Evolutionary conservation across 23 tunicate genomes (phyloP).

Genomic region (Diplosoma virens): DNA sequence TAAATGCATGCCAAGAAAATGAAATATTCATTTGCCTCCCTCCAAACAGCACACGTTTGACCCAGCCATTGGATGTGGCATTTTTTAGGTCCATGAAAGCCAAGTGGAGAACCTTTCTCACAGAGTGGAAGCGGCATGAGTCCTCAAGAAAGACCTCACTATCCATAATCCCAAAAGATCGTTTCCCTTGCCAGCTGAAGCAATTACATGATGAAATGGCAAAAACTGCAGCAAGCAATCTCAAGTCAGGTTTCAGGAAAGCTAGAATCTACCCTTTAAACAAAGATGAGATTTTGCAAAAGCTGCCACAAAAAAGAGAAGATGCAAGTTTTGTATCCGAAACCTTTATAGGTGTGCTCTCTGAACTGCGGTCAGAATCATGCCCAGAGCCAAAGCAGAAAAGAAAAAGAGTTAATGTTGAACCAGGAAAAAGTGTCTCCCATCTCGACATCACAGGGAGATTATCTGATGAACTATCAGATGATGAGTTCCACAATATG

Average conservation of each 20-base stretch:
- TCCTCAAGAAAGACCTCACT: not conserved
- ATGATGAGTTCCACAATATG: no score
- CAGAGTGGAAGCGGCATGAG: constrained; percentile 1
- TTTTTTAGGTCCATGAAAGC: constrained; percentile 18
- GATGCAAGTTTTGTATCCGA: constrained; percentile 5
- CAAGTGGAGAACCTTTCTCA: constrained; percentile 4
- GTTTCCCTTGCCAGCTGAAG: constrained; percentile 9
- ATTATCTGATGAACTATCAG: no score
- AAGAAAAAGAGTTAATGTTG: constrained; percentile 24
- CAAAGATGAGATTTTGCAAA: constrained; percentile 1
- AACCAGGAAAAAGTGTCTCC: constrained; percentile 20
- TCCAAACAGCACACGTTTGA: constrained; percentile 31
- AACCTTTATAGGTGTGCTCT: constrained; percentile 22
- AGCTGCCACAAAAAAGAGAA: constrained; percentile 4
- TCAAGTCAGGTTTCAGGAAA: constrained; percentile 10
- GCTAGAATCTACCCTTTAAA: not conserved
- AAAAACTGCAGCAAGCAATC: not conserved
- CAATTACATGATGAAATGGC: not conserved
- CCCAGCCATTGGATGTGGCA: constrained; percentile 21
- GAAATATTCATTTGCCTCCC: constrained; percentile 22
- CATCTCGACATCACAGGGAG: no score
- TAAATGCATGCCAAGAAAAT: constrained; percentile 22
- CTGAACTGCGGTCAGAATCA: not conserved
- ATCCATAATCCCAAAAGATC: constrained; percentile 3
- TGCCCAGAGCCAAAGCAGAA: constrained; percentile 24